Base-by-base conservation (phyloP, 30 jellyfish, hydroid and myxozoan species). In the Aurelia aurita complex sp. Pacific region DNA sequence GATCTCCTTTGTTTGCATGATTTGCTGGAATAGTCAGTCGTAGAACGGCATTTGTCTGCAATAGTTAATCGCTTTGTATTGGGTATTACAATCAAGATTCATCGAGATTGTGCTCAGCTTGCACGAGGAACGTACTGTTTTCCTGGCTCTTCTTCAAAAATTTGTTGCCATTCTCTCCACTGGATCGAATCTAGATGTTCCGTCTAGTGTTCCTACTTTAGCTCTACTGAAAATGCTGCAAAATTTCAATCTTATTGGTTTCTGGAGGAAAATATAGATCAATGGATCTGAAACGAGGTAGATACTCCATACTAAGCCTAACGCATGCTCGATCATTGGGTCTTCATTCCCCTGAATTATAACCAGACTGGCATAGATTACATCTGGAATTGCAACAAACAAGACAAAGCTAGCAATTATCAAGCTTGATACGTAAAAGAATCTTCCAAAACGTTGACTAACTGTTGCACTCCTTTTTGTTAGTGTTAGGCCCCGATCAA, bases 341-440 rank as follows among this genome's bases (percentile, higher is more conserved):
- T 71, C 85, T 19, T 73, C 85, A 38, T 33, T 63, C 15, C 71
- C 91, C 3, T 70, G n/a, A 60, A 82, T 51, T 17, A 82, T 59
- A 54, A 82, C 85, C 69, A 69, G 6, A 12, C 70, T 33, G 69
- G 43, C 85, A 76, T 82, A 82, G 12, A 82, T 73, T 14, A 73
- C 70, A 60, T 82, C 91, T 11, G 91, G 91, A 5, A 82, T 71
- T 15, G 85, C 85, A 6, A 82, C 91, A 70, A 82, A 82, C 32
- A 73, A 71, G 19, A 82, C 69, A 36, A 82, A 82, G 32, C 86
- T 68, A 16, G 72, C 79, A 8, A 82, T 82, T 61, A 82, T 82
- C 33, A 82, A 35, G 42, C 84, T 53, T 8, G 91, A 60, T 32
- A 23, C 29, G 29, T 23, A 23, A 23, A 23, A 23, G 29, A 23